A percentile compares a stretch with the other conserved stretches of the same genome.
Conservation (phyloP, 92 coral and sea anemone genomes). For the Porites cylindrica region DNA sequence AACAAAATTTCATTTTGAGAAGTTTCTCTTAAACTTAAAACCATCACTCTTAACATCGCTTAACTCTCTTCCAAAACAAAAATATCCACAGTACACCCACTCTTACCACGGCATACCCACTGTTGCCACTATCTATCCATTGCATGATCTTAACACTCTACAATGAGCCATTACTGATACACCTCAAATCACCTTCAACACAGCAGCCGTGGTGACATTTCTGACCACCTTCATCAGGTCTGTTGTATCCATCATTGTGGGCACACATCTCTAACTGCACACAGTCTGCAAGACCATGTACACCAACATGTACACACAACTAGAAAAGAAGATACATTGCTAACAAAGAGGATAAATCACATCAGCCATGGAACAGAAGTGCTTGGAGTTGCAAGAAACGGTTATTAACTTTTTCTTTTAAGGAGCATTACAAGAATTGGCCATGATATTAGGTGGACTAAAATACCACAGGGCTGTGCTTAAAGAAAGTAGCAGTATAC, state of each 20-base stretch:
- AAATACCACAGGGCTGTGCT: too few species aligned
- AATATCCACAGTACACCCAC: neutral
- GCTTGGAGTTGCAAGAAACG: neutral
- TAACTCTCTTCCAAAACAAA: neutral
- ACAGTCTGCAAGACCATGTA: conserved; percentile 77
- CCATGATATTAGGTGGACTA: too few species aligned
- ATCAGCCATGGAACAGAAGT: neutral
- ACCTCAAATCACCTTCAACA: conserved; percentile 52
- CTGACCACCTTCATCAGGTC: conserved; percentile 70
- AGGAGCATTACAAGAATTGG: too few species aligned
- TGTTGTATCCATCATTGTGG: conserved; percentile 78
- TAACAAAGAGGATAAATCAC: neutral
- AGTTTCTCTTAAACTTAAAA: too few species aligned
- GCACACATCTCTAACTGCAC: conserved; percentile 88
- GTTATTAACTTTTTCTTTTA: too few species aligned
- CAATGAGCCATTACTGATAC: neutral
- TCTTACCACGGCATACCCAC: neutral
- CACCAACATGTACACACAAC: conserved; percentile 98
- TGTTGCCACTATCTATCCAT: neutral
- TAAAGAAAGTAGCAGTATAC: too few species aligned
- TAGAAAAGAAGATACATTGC: conserved; percentile 14
- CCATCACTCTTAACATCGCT: neutral
- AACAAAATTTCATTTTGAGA: too few species aligned
- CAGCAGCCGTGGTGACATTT: conserved; percentile 71
- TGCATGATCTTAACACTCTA: neutral